phyloP scores from a whole-genome alignment of 2,113 vertebrate genomes.

The Lethenteron reissneri region DNA sequence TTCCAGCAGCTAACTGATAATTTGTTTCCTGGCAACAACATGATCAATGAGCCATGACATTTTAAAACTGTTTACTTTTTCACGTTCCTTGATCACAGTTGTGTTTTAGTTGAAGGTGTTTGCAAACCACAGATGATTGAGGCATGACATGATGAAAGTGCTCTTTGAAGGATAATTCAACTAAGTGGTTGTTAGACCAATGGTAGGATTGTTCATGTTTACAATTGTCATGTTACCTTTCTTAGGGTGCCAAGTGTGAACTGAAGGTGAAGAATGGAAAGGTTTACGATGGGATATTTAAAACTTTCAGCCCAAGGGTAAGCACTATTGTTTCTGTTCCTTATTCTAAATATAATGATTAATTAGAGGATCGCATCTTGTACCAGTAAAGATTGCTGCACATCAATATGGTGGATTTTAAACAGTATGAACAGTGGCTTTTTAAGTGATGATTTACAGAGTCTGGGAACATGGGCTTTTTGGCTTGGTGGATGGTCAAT shows the following conservation, averaged over 20 bases:
- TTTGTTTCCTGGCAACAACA: too few species aligned
- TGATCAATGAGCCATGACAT: not conserved
- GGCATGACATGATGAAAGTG: not conserved
- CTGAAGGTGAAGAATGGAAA: conserved; percentile 92
- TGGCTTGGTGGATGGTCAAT: too few species aligned
- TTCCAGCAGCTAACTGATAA: too few species aligned
- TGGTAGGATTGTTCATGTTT: not conserved
- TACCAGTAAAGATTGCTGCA: too few species aligned
- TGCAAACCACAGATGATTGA: not conserved
- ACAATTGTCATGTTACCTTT: conserved; percentile 11
- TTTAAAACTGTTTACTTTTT: not conserved
- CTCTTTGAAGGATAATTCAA: not conserved
- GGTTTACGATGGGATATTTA: conserved; percentile 96
- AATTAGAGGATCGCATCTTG: too few species aligned
- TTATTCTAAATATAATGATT: too few species aligned
- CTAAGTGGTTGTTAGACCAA: conserved; percentile 8
- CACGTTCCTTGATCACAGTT: not conserved
- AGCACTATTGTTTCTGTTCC: conserved; percentile 12
- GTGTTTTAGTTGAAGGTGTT: not conserved
- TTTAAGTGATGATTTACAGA: too few species aligned
- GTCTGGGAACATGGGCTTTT: too few species aligned
- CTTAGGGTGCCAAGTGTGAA: conserved; percentile 92
- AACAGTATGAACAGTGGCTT: too few species aligned
- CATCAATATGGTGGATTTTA: too few species aligned
- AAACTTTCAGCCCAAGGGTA: conserved; percentile 97